phyloP scores from a whole-genome alignment of 2,113 vertebrate genomes.

The Elaphurus davidianus region DNA sequence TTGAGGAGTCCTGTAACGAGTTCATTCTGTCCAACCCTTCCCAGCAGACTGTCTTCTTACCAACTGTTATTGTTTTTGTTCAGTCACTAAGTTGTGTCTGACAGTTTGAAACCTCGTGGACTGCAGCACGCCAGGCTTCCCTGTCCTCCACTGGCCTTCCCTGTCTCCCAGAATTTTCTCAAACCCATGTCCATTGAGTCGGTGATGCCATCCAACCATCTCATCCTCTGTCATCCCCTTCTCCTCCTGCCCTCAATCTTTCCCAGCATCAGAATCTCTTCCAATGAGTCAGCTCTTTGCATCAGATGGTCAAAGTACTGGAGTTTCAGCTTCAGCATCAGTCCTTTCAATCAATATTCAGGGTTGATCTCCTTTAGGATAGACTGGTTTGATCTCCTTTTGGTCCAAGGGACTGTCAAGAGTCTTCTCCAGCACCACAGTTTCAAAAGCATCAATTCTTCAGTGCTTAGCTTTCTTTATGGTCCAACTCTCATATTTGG shows the following conservation, averaged over 20 bases:
- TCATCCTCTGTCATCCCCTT: neutral
- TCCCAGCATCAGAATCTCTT: neutral
- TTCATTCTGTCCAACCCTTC: neutral
- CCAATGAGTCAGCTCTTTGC: neutral
- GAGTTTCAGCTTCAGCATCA: neutral
- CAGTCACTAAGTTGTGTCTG: neutral
- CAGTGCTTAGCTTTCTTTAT: neutral
- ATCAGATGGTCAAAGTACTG: neutral
- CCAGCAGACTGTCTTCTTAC: neutral
- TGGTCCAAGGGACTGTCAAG: neutral
- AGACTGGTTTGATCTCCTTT: neutral
- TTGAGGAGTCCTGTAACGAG: too few relatives aligned
- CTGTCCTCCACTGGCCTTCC: neutral
- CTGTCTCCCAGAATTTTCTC: neutral
- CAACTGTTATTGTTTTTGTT: neutral
- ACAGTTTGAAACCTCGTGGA: neutral
- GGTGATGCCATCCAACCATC: neutral
- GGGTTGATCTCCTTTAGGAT: neutral
- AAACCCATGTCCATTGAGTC: neutral
- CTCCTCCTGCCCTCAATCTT: neutral
- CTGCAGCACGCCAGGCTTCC: neutral
- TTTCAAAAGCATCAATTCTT: neutral
- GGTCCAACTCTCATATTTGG: neutral
- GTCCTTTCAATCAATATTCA: neutral
- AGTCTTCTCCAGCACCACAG: neutral